phyloP scores from a whole-genome alignment of 2,888 invertebrate genomes.

The Athalia circularis region DNA sequence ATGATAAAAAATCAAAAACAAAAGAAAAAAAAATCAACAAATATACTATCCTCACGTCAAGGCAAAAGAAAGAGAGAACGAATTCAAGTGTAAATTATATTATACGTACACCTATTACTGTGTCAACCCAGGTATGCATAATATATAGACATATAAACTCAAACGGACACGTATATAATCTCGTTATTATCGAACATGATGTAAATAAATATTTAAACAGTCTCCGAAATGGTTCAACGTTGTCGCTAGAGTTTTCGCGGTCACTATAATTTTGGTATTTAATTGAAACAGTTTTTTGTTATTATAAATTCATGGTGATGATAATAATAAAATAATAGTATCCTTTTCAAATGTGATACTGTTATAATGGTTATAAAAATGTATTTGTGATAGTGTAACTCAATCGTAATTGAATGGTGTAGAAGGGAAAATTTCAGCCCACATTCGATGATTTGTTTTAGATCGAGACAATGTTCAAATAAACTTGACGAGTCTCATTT shows the following conservation, averaged over 20 bases:
- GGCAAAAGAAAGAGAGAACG: too few relatives aligned
- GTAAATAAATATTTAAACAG: not conserved
- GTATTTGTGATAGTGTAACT: slow-evolving; percentile 12
- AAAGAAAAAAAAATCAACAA: too few relatives aligned
- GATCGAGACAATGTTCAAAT: not conserved
- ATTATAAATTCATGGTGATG: not conserved
- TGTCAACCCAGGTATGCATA: not conserved
- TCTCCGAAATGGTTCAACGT: not conserved
- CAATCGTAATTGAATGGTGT: not conserved
- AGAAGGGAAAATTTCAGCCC: not conserved
- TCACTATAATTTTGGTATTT: not conserved
- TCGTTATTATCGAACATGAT: not conserved
- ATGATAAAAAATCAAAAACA: not conserved
- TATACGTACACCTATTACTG: not conserved
- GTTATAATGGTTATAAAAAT: not conserved
- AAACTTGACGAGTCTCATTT: not conserved
- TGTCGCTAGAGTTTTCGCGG: not conserved
- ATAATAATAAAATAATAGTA: not conserved
- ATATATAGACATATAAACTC: not conserved
- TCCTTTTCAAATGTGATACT: slow-evolving; percentile 3
- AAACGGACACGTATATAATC: slow-evolving; percentile 7
- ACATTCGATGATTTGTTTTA: too few relatives aligned
- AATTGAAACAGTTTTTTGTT: not conserved
- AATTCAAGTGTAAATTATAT: too few relatives aligned
- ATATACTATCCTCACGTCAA: too few relatives aligned